phyloP scores from a whole-genome alignment of 2,797 vertebrate species.

The Poeciliopsis infans region DNA sequence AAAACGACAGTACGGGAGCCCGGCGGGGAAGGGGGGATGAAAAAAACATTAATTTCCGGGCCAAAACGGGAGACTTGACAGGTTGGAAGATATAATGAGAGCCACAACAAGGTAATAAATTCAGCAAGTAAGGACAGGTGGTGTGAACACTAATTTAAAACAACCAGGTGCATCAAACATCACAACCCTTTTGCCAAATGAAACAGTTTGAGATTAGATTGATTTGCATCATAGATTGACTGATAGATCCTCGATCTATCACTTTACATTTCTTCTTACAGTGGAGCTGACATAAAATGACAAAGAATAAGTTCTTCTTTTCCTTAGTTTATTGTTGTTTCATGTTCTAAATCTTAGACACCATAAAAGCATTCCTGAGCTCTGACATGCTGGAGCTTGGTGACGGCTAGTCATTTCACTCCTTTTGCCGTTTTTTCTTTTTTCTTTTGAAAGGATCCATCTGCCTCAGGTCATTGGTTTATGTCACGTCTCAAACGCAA shows the following conservation, averaged over 20 bases:
- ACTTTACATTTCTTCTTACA: not conserved
- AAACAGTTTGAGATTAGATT: not conserved
- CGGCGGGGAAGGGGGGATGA: too few species aligned
- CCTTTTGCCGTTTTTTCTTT: not conserved
- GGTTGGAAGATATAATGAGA: not conserved
- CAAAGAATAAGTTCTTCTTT: not conserved
- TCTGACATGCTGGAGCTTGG: not conserved
- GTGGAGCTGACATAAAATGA: not conserved
- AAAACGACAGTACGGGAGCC: too few species aligned
- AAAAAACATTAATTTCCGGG: too few species aligned
- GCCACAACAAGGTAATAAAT: not conserved
- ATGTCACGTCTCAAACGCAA: not conserved
- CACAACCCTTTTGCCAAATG: not conserved
- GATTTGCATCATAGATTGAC: not conserved
- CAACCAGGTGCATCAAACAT: not conserved
- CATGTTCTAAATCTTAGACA: not conserved
- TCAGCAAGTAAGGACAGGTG: not conserved
- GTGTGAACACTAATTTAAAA: too few species aligned
- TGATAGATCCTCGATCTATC: not conserved
- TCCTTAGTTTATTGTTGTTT: not conserved
- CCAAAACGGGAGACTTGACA: not conserved
- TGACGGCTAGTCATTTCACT: not conserved
- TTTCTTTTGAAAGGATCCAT: not conserved
- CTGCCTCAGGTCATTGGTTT: not conserved
- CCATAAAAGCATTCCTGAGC: not conserved